Evolutionary conservation across 2,888 invertebrate species (phyloP), one percentile per base, ranked within the genome.

Genomic region (Lasioglossum morio): DNA sequence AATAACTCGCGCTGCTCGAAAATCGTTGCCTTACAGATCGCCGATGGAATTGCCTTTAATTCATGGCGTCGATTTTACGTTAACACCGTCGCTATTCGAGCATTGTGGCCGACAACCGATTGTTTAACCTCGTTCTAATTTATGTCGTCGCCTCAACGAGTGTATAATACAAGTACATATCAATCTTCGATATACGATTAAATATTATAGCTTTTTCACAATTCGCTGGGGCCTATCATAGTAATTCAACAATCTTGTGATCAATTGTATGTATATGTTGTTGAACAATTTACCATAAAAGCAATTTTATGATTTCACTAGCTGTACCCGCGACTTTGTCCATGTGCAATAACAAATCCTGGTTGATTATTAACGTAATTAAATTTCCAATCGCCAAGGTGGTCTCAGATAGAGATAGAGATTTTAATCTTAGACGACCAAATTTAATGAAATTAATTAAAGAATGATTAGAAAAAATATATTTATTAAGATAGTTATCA

Each of bases 1-100:
- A 89, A 89, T 87, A 83, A 81, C 70, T 60, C 72, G 63, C 57
- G 70, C 66, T 77, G 73, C 37, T 40, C 69, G 74, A 69, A 83
- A 82, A 82, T 43, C 46, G 79, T 84, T 84, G 60, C 69, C 66
- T 27, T 16, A 8, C 46, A 19, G 30, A 16, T 69, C 16, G 43
- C 34, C 30, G 27, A 37, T 37, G 46, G 72, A 73, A 8, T 69
- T 37, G 37, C 66, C 19, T 40, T 70, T 40, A 43, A 81, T 73
- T 70, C 30, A n/a, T 1, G 14, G 3, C 16, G 37, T 43, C 37
- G 10, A 37, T 79, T 40, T 27, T 10, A 30, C 30, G 53, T 48
- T 60, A 74, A 75, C 70, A 12, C 70, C 27, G 27, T 63, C 30
- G 16, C 14, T 14, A 19, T 16, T 34, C 27, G 27, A 27, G 2